phyloP scores from a whole-genome alignment of 2,113 vertebrate genomes.

The Eubucco bourcierii region DNA sequence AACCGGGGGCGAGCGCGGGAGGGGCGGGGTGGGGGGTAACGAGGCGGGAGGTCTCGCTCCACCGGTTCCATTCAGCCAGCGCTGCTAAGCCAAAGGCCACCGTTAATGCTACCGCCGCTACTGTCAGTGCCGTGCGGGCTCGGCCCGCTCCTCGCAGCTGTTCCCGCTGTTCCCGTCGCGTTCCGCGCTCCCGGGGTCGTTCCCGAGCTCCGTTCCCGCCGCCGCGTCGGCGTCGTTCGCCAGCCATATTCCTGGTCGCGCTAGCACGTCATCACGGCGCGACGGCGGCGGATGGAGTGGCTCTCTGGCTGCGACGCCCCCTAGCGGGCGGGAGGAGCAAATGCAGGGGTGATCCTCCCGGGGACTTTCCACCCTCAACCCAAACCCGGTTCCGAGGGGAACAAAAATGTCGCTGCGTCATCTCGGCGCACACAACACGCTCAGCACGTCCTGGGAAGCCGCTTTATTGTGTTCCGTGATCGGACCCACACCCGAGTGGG shows the following conservation, averaged over 20 bases:
- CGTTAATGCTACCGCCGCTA: background rate
- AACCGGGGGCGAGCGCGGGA: constrained; percentile 74
- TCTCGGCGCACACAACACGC: background rate
- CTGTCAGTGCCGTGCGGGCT: background rate
- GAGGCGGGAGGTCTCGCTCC: constrained; percentile 77
- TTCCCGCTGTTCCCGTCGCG: background rate
- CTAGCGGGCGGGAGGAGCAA: background rate
- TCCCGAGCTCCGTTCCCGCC: background rate
- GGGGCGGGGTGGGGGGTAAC: constrained; percentile 82
- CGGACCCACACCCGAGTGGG: background rate
- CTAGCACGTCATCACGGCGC: background rate
- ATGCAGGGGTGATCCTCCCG: background rate
- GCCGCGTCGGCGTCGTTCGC: background rate
- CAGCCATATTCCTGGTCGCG: background rate
- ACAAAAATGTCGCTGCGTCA: background rate
- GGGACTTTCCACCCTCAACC: background rate
- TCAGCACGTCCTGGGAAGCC: background rate
- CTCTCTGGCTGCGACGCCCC: background rate
- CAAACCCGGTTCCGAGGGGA: background rate
- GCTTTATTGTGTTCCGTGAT: background rate
- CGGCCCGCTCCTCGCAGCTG: background rate
- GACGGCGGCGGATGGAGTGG: background rate
- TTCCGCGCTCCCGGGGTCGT: constrained; percentile 43
- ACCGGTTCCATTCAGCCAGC: constrained; percentile 80
- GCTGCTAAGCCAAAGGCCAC: background rate